Evolutionary conservation across 2,113 vertebrate genomes (phyloP).

Genomic region (Dicaeum eximium): DNA sequence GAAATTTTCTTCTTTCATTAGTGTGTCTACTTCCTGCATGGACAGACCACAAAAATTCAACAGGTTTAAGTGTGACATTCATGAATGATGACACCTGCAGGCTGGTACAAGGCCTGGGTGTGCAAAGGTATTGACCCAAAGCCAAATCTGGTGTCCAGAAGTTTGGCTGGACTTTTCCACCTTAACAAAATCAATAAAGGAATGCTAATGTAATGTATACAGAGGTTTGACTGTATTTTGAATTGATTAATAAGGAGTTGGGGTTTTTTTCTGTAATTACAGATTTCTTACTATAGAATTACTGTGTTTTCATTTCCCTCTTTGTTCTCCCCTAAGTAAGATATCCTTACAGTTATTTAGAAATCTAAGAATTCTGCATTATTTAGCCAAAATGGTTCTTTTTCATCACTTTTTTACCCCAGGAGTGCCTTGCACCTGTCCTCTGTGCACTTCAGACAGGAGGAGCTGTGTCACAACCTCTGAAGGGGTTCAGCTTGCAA

Average conservation of each 20-base stretch:
- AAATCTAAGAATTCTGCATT: background rate
- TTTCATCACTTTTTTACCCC: background rate
- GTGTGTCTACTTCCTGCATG: rapidly evolving
- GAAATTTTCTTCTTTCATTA: background rate
- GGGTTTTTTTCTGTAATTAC: rapidly evolving
- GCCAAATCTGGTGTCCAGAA: background rate
- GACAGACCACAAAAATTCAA: background rate
- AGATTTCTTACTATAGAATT: background rate
- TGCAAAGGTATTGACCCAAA: background rate
- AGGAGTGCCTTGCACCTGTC: constrained; percentile 87
- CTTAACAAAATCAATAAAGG: background rate
- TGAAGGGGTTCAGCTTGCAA: constrained; percentile 91
- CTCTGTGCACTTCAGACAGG: constrained; percentile 89
- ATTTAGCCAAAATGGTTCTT: background rate
- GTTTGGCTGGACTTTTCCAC: background rate
- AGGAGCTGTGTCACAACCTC: constrained; percentile 87
- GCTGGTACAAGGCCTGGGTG: background rate
- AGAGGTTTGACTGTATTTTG: background rate
- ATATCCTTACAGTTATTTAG: background rate
- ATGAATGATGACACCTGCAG: background rate
- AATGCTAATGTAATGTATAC: too few species aligned
- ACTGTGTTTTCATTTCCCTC: background rate
- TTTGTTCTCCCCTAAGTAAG: background rate
- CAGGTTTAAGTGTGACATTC: background rate
- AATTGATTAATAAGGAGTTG: background rate